phyloP scores from a whole-genome alignment of 2,113 vertebrate genomes.

The Stigmatopora nigra region DNA sequence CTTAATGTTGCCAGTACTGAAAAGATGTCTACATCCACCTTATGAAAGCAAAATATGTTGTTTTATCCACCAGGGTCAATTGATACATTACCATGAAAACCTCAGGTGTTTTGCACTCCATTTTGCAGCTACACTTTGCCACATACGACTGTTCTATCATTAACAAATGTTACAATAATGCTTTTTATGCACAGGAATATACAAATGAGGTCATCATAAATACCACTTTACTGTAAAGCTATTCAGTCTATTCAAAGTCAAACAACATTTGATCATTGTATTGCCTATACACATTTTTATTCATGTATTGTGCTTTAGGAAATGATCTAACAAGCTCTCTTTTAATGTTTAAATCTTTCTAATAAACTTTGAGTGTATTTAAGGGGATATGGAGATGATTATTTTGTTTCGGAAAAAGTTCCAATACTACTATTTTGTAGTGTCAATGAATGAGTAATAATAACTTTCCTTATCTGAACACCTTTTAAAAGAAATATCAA shows the following conservation, averaged over 20 bases:
- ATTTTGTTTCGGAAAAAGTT: constrained; percentile 7
- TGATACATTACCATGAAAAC: constrained; percentile 68
- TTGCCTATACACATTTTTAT: constrained; percentile 61
- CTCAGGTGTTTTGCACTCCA: constrained; percentile 77
- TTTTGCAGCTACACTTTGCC: constrained; percentile 70
- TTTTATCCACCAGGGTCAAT: constrained; percentile 66
- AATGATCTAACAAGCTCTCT: constrained; percentile 57
- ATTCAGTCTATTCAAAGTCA: constrained; percentile 45
- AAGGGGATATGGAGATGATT: constrained; percentile 36
- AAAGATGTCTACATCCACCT: constrained; percentile 56
- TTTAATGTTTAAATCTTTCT: constrained; percentile 65
- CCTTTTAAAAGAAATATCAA: too few species aligned
- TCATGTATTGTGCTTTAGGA: constrained; percentile 54
- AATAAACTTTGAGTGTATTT: constrained; percentile 65
- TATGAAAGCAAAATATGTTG: constrained; percentile 62
- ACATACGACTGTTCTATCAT: constrained; percentile 68
- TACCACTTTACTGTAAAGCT: constrained; percentile 47
- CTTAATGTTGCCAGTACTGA: constrained; percentile 62
- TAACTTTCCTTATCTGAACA: too few species aligned
- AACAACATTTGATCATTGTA: constrained; percentile 39
- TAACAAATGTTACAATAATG: constrained; percentile 57
- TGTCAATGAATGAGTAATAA: too few species aligned
- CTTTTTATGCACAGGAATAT: constrained; percentile 63
- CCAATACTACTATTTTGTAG: too few species aligned
- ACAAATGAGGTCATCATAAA: constrained; percentile 42